These are phyloP conservation scores for Macrosteles quadrilineatus DNA, from an alignment of 1,140 invertebrate genomes.

Conservation along the genomic window DNA sequence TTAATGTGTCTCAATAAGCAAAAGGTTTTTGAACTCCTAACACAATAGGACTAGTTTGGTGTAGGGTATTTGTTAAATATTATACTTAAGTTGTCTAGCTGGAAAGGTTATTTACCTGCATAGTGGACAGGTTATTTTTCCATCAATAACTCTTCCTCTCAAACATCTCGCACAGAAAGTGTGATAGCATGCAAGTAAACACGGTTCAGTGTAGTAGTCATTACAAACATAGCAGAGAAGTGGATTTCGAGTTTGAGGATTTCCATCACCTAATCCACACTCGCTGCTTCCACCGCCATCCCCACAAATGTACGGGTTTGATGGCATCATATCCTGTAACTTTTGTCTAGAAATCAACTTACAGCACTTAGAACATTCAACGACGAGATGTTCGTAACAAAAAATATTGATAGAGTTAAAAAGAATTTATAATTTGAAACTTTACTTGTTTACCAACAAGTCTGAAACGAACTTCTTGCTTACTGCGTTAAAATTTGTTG, in stretches of 20 bases:
- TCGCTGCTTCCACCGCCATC: slow-evolving; percentile 1
- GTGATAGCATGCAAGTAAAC: slow-evolving; percentile 67
- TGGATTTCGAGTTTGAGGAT: slow-evolving; percentile 53
- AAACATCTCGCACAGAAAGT: slow-evolving; percentile 68
- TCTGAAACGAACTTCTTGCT: too few species aligned
- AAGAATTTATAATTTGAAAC: too few species aligned
- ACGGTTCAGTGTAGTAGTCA: slow-evolving; percentile 67
- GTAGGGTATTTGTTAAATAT: too few species aligned
- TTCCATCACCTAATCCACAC: slow-evolving; percentile 19
- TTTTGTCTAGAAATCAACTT: too few species aligned
- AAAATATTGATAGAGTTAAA: neutral
- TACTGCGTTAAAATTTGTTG: too few species aligned
- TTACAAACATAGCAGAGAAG: slow-evolving; percentile 66
- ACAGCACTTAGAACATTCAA: too few species aligned
- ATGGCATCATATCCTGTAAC: slow-evolving; percentile 5
- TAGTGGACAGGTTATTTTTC: slow-evolving; percentile 63
- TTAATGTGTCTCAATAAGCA: too few species aligned
- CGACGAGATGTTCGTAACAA: neutral
- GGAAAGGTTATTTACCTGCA: slow-evolving; percentile 69
- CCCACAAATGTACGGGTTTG: slow-evolving; percentile 7
- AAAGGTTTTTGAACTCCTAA: too few species aligned
- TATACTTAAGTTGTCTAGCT: too few species aligned
- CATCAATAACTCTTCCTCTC: slow-evolving; percentile 59
- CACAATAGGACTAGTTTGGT: too few species aligned
- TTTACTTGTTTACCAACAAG: too few species aligned